Conservation (phyloP, 2,113 vertebrate species). For the Lipotes vexillifer region DNA sequence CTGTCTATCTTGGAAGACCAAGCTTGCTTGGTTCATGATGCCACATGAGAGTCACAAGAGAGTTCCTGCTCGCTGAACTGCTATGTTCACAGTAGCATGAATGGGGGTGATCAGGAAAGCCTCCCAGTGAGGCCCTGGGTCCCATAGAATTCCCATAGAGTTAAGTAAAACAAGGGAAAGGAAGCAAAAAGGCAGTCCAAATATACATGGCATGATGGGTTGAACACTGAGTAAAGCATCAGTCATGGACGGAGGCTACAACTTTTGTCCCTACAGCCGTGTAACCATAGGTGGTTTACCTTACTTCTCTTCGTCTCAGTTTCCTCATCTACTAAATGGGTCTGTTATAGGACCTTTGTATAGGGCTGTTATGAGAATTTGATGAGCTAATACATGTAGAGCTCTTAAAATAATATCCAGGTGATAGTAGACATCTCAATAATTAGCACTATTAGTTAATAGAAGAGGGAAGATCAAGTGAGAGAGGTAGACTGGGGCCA, state of each 20-base stretch:
- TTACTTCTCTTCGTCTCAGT: neutral
- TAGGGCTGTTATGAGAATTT: neutral
- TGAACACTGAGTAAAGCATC: neutral
- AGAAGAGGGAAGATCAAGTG: neutral
- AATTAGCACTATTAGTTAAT: neutral
- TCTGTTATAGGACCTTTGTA: neutral
- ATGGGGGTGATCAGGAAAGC: neutral
- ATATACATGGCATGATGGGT: neutral
- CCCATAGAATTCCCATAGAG: neutral
- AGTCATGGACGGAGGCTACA: neutral
- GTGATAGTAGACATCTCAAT: neutral
- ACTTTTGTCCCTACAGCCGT: neutral
- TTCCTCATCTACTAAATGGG: neutral
- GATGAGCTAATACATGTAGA: neutral
- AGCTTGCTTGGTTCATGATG: neutral
- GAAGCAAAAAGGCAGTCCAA: neutral
- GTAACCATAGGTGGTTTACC: neutral
- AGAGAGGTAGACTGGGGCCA: neutral
- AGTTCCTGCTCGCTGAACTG: neutral
- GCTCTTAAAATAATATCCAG: neutral
- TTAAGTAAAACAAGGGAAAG: neutral
- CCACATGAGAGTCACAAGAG: neutral
- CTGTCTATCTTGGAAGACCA: neutral
- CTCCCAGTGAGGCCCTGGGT: neutral
- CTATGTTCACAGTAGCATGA: neutral